Conservation (phyloP, 2,797 vertebrate genomes). For the Salmo trutta region DNA sequence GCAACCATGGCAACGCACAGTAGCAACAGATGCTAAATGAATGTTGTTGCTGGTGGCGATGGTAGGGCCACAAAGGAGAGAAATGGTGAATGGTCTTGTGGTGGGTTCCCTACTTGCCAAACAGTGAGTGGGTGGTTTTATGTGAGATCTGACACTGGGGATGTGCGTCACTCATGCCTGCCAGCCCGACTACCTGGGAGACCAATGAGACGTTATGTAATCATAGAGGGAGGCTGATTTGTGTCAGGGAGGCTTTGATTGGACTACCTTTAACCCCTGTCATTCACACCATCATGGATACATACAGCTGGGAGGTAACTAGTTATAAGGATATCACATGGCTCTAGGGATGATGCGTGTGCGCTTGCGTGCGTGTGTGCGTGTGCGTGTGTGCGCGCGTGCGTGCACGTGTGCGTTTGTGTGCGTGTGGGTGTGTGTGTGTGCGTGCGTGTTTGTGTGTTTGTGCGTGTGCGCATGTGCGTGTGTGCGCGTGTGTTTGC, state of each 20-base stretch:
- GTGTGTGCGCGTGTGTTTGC: neutral
- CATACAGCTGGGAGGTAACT: neutral
- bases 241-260: slow-evolving; percentile 23
- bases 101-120: neutral
- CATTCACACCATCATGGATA: neutral
- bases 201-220: slow-evolving; percentile 47
- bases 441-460: neutral
- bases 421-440: neutral
- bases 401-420: neutral
- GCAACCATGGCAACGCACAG: slow-evolving; percentile 64
- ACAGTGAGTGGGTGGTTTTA: neutral
- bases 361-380: neutral
- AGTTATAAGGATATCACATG: neutral
- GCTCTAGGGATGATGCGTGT: neutral
- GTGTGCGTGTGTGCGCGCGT: neutral
- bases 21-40: slow-evolving; percentile 72
- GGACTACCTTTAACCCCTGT: neutral
- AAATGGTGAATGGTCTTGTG: neutral
- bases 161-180: slow-evolving; percentile 27
- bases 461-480: neutral
- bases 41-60: slow-evolving; percentile 39
- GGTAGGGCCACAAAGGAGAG: neutral
- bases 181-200: slow-evolving; percentile 47
- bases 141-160: neutral
- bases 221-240: slow-evolving; percentile 30